Percentiles rank a stretch among this genome's conserved stretches.
Conservation (phyloP, 2,797 vertebrate species). For the Phrynocephalus vlangalii region DNA sequence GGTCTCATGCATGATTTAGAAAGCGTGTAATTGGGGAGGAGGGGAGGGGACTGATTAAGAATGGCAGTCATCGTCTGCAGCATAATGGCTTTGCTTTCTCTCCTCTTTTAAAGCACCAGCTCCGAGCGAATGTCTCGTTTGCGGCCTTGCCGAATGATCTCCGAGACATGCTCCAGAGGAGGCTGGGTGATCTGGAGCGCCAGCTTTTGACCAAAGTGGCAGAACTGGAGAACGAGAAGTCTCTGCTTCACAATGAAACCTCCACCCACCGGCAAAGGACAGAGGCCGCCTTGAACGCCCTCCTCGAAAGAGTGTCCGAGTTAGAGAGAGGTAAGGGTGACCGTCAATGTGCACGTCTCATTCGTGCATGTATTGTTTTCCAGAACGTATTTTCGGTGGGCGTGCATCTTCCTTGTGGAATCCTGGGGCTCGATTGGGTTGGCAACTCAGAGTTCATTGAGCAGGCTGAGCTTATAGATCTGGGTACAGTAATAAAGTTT, state of each 20-base stretch:
- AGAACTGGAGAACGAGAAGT: constrained; percentile 93
- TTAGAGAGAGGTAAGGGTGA: constrained; percentile 89
- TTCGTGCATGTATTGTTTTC: rapidly evolving
- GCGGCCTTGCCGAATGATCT: constrained; percentile 88
- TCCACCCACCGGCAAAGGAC: constrained; percentile 92
- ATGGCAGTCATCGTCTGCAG: constrained; percentile 5
- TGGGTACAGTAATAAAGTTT: no score
- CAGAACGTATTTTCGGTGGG: not conserved
- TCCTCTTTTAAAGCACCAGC: constrained; percentile 85
- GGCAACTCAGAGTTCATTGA: not conserved
- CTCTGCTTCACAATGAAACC: constrained; percentile 92
- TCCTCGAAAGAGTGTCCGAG: constrained; percentile 93
- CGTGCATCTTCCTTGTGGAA: not conserved
- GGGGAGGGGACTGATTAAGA: no score
- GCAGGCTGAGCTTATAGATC: not conserved
- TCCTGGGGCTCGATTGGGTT: no score
- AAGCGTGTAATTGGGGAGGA: not conserved
- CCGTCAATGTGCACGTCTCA: rapidly evolving
- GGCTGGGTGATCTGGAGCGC: constrained; percentile 91
- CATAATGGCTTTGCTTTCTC: not conserved
- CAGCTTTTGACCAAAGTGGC: constrained; percentile 94
- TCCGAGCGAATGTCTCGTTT: constrained; percentile 87
- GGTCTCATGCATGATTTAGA: not conserved
- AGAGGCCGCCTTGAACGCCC: constrained; percentile 87
- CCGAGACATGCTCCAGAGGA: constrained; percentile 90